Base-by-base conservation (phyloP, 2,113 vertebrate species). In the Pseudopipra pipra region DNA sequence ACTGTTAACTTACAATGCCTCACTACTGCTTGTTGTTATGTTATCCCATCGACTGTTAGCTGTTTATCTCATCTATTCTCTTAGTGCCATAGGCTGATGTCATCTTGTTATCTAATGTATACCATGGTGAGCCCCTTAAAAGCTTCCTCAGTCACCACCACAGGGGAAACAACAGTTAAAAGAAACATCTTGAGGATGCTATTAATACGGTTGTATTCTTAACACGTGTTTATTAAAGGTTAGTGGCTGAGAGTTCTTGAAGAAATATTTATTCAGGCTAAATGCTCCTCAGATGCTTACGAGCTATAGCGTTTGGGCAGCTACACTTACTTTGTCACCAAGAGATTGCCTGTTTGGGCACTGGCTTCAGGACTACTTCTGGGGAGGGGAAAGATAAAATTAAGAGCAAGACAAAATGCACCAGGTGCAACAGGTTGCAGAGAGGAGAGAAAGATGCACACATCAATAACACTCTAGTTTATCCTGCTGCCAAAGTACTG, bases 341-440 rank as follows among this genome's bases (percentile, higher is more conserved):
- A n/a, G 51, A 49, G 49, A 27, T 19, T 68, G 59, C 54, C 25
- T 56, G 58, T 54, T 65, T 66, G 22, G 67, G 15, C 51, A 31
- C 37, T 41, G 59, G 27, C 43, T 93, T 76, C 37, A 71, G 59
- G 51, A 11, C 1, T 2, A 23, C 33, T 81, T 49, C 62, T 51
- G 33, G 27, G 46, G 22, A 47, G 25, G 14, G 22, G 13, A 73
- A 44, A 54, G 49, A 19, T 22, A 28, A 81, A 87, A 58, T 8
- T 23, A 71, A 14, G 19, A 39, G 20, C 18, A 61, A 67, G 43
- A 62, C 16, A 47, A 73, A 88, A 41, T 2, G 3, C 43, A 54
- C 41, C n/a, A n/a, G 65, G 25, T 56, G 24, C 27, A 43, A 2
- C 0, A 2, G 14, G 12, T 11, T 31, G 33, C 3, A 1, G 51